phyloP scores from a whole-genome alignment of 2,113 vertebrate genomes.

The Microtus oregoni region DNA sequence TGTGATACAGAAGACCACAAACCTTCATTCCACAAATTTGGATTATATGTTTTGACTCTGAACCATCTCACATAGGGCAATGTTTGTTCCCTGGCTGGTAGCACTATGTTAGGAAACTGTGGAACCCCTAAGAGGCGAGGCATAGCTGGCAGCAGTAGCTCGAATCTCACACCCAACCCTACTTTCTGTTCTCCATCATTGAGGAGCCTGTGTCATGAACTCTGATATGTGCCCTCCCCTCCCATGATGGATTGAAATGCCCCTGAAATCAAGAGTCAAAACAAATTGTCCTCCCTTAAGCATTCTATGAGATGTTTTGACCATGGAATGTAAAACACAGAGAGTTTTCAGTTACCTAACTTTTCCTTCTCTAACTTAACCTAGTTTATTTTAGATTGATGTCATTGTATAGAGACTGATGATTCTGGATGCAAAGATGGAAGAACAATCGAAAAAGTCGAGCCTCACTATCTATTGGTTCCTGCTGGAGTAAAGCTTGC shows the following conservation, averaged over 20 bases:
- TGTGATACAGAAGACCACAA: background rate
- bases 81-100: background rate
- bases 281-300: background rate
- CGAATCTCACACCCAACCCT: background rate
- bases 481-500: background rate
- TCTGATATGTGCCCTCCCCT: background rate
- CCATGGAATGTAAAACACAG: background rate
- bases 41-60: background rate
- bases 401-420: background rate
- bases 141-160: background rate
- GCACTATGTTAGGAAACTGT: background rate
- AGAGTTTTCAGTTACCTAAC: background rate
- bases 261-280: background rate
- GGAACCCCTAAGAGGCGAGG: background rate
- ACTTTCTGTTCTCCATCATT: background rate
- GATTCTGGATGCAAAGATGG: slow-evolving; percentile 19
- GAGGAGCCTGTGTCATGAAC: background rate
- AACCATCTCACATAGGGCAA: background rate
- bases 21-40: background rate
- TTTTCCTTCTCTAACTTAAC: slow-evolving; percentile 1
- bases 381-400: slow-evolving; percentile 5
- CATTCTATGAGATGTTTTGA: background rate
- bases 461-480: background rate
- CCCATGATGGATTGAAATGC: background rate
- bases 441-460: slow-evolving; percentile 1